Percentiles rank a stretch among this genome's conserved stretches.
Evolutionary conservation across 1,140 invertebrate genomes (phyloP).

Genomic region (Limonius californicus): DNA sequence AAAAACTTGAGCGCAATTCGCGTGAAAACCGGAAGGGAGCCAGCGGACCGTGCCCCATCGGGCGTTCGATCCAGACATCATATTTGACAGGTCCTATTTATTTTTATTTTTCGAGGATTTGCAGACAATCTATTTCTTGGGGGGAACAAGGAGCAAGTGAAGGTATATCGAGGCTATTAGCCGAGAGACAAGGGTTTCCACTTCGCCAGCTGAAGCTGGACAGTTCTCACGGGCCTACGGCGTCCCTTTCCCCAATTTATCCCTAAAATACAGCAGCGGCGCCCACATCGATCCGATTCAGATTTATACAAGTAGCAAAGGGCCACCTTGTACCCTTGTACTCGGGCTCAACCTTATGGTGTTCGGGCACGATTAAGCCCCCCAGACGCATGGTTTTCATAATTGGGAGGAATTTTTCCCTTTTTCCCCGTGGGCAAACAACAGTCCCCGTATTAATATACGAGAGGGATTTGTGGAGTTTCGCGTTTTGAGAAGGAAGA

Average conservation of each 20-base stretch:
- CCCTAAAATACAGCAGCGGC: background rate
- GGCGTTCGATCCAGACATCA: too few relatives aligned
- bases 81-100: background rate
- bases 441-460: too few relatives aligned
- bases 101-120: background rate
- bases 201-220: slow-evolving; percentile 3
- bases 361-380: too few relatives aligned
- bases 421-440: too few relatives aligned
- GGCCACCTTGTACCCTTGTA: background rate
- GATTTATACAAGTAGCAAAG: background rate
- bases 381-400: too few relatives aligned
- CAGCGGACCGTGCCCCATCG: too few relatives aligned
- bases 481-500: background rate
- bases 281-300: background rate
- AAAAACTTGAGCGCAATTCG: too few relatives aligned
- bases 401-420: too few relatives aligned
- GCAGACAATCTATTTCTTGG: slow-evolving; percentile 6
- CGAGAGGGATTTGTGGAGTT: too few relatives aligned
- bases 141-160: background rate
- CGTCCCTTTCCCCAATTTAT: background rate
- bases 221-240: slow-evolving; percentile 9
- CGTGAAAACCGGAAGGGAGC: too few relatives aligned
- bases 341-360: too few relatives aligned
- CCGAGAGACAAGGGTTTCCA: slow-evolving; percentile 7
- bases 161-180: background rate